phyloP scores from a whole-genome alignment of 2,888 invertebrate genomes.

The Andrena camellia region DNA sequence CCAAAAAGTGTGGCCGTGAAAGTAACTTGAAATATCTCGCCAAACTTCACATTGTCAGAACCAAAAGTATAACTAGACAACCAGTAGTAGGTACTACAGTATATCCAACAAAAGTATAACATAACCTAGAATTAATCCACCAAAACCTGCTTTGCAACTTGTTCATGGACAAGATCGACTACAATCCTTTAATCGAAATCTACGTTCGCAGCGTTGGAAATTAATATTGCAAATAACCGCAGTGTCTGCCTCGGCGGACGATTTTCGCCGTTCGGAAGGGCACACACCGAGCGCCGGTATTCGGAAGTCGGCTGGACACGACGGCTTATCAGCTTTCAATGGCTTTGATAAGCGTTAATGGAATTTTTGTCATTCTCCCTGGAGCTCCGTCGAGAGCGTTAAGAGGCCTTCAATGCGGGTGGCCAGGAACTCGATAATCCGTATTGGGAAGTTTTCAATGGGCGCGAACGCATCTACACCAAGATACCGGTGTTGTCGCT shows the following conservation, averaged over 20 bases:
- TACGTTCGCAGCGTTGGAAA: background rate
- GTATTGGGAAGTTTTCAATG: constrained; percentile 34
- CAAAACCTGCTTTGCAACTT: background rate
- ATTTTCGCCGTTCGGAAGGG: constrained; percentile 4
- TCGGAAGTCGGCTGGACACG: constrained; percentile 38
- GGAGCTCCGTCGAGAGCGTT: constrained; percentile 31
- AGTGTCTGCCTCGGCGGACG: background rate
- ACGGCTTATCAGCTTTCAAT: constrained; percentile 54
- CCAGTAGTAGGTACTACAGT: too few relatives aligned
- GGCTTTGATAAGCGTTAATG: constrained; percentile 62
- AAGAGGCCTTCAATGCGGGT: constrained; percentile 33
- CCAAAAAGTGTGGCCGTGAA: too few relatives aligned
- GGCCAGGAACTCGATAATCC: constrained; percentile 24
- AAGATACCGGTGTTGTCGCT: background rate
- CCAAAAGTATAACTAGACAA: too few relatives aligned
- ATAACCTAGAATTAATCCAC: background rate
- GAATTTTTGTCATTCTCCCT: constrained; percentile 56
- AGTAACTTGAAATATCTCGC: too few relatives aligned
- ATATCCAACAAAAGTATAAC: background rate
- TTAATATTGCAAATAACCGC: constrained; percentile 3
- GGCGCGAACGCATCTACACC: background rate
- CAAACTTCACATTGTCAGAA: too few relatives aligned
- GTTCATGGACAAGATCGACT: background rate
- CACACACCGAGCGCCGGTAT: constrained; percentile 25
- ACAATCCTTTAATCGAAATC: background rate